Evolutionary conservation across 2,113 vertebrate species (phyloP).

Genomic region (Oreochromis spilurus): DNA sequence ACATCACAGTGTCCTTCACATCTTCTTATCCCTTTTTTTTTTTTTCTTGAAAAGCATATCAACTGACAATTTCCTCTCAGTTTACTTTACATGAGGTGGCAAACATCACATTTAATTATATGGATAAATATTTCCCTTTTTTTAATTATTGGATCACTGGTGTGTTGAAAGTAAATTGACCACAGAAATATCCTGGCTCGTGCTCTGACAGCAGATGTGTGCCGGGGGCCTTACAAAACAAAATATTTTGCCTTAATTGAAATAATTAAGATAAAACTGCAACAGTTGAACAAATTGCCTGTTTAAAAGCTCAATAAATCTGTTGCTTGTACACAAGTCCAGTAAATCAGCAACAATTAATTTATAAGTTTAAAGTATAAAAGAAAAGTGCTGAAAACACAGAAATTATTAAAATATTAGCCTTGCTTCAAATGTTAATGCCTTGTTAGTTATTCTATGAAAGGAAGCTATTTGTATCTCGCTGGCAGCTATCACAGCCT

Average conservation of each 20-base stretch:
- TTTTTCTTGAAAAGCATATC: neutral
- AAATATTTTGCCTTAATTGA: neutral
- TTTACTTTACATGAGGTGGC: neutral
- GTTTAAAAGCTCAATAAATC: neutral
- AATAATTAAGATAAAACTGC: neutral
- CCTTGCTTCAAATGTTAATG: neutral
- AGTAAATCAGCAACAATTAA: neutral
- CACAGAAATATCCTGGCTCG: neutral
- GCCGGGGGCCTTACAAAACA: neutral
- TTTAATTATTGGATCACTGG: neutral
- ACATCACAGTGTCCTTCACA: conserved; percentile 9
- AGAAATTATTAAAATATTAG: neutral
- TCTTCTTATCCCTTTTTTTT: neutral
- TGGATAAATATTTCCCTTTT: neutral
- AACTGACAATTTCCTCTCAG: neutral
- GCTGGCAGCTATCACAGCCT: neutral
- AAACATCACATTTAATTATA: neutral
- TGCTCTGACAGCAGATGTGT: neutral
- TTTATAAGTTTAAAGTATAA: neutral
- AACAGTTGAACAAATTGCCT: neutral
- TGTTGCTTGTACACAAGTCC: neutral
- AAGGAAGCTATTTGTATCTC: neutral
- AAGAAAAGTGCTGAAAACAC: neutral
- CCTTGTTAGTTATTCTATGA: neutral
- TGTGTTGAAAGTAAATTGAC: neutral